phyloP scores from a whole-genome alignment of 2,113 vertebrate genomes.

The Gopherus evgoodei region DNA sequence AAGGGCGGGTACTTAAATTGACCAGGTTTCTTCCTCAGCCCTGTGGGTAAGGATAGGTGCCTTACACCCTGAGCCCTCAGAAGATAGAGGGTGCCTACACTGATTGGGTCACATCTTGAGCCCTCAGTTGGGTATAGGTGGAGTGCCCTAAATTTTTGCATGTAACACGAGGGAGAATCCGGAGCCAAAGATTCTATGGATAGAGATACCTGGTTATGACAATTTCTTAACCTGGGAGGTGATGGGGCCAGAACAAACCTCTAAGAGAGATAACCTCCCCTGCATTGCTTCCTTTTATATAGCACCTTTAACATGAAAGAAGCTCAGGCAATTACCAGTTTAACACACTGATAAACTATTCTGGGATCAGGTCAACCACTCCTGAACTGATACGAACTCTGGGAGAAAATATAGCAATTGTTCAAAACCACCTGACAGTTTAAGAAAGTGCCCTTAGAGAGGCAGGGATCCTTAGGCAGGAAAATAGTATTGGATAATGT shows the following conservation, averaged over 20 bases:
- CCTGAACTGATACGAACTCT: not conserved
- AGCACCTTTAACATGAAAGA: not conserved
- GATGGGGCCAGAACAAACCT: not conserved
- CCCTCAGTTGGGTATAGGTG: too few species aligned
- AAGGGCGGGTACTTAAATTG: too few species aligned
- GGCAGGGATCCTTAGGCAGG: not conserved
- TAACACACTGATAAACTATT: not conserved
- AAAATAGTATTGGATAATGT: not conserved
- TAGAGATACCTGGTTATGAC: not conserved
- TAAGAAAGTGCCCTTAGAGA: not conserved
- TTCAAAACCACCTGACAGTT: fast-evolving
- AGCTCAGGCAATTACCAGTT: not conserved
- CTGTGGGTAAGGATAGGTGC: too few species aligned
- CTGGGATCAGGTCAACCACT: not conserved
- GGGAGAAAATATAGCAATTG: not conserved
- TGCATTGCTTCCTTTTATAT: not conserved
- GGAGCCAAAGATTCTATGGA: fast-evolving
- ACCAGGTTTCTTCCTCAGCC: too few species aligned
- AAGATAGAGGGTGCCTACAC: too few species aligned
- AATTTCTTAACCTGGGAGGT: not conserved
- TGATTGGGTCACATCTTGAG: too few species aligned
- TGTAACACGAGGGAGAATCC: not conserved
- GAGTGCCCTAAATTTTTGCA: too few species aligned
- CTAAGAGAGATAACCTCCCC: not conserved
- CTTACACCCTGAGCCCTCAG: too few species aligned